A percentile compares a stretch with the other conserved stretches of the same genome.
Conservation (phyloP, 2,888 invertebrate genomes). For the Scaptomyza flava region DNA sequence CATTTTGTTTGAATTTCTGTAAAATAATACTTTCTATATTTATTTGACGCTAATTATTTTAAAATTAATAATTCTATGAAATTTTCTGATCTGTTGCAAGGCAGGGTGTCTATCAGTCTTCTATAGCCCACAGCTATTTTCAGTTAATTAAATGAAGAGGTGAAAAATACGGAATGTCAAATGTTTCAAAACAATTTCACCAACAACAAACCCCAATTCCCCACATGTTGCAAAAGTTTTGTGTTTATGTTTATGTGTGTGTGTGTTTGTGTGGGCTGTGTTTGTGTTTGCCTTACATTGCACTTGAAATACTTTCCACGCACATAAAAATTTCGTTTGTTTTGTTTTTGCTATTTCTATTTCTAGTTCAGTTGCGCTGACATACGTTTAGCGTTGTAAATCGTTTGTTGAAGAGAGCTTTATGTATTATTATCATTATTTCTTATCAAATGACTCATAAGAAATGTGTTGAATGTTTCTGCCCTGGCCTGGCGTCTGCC, state of each 20-base stretch:
- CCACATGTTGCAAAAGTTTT: conserved; percentile 33
- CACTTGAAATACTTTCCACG: conserved; percentile 70
- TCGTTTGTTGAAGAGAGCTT: conserved; percentile 20
- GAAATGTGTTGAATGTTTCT: conserved; percentile 18
- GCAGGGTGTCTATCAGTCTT: background rate
- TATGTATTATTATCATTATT: conserved; percentile 45
- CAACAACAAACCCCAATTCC: conserved; percentile 19
- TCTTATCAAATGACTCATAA: conserved; percentile 73
- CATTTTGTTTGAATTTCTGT: too few relatives aligned
- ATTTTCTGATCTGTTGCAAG: too few relatives aligned
- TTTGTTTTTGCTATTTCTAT: conserved; percentile 28
- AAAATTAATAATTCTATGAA: too few relatives aligned
- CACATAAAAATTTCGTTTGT: conserved; percentile 18
- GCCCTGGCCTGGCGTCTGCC: conserved; percentile 13
- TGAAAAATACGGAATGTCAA: conserved; percentile 51
- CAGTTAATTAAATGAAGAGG: conserved; percentile 41
- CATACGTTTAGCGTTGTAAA: background rate
- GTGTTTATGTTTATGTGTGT: background rate
- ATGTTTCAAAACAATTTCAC: conserved; percentile 56
- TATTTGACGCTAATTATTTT: too few relatives aligned
- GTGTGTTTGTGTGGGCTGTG: conserved; percentile 14
- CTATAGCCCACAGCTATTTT: background rate
- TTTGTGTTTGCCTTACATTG: conserved; percentile 48
- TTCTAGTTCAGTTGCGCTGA: conserved; percentile 30
- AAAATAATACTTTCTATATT: too few relatives aligned